Base-by-base conservation (phyloP, 2,888 invertebrate genomes). In the Acanthococcus lagerstroemiae region DNA sequence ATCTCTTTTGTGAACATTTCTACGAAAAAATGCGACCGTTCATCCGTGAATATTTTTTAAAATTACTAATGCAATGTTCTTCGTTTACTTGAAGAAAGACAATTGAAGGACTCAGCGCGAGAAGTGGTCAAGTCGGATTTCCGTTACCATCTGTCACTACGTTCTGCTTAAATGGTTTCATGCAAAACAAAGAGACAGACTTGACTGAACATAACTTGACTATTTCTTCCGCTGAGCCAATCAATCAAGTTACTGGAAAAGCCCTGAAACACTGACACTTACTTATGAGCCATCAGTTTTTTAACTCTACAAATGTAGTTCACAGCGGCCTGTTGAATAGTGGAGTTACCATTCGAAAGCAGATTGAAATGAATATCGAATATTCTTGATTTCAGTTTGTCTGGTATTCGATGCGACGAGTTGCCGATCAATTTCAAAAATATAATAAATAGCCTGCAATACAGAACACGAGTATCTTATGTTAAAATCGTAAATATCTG, bases 221-320 rank as follows among this genome's bases (percentile, higher is more conserved):
- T 37, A n/a, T 1, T 37, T 37, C n/a, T n/a, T 37, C n/a, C n/a
- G n/a, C n/a, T n/a, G n/a, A n/a, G n/a, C n/a, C n/a, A n/a, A n/a
- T n/a, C n/a, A n/a, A n/a, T n/a, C n/a, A n/a, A n/a, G n/a, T 37
- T 3, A 37, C 3, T 37, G 3, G n/a, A 37, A 37, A 15, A 30
- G 12, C 37, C 12, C 12, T 9, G n/a, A 15, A 2, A 37, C 37
- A 15, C 37, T 9, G n/a, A 37, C n/a, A 37, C 74, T 72, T 71
- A 80, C 78, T 73, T 88, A 74, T 96, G 95, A 0, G 88, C 86
- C 0, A 79, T 74, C 6, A 95, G 74, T 73, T 83, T 85, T 73
- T 88, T 88, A 70, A 85, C 83, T 74, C 89, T 91, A 76, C 95
- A 96, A 0, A 88, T 76, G 74, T 95, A 96, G 73, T 89, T 87